Conservation (phyloP, 2,888 invertebrate species). For the Eupithecia centaureata region DNA sequence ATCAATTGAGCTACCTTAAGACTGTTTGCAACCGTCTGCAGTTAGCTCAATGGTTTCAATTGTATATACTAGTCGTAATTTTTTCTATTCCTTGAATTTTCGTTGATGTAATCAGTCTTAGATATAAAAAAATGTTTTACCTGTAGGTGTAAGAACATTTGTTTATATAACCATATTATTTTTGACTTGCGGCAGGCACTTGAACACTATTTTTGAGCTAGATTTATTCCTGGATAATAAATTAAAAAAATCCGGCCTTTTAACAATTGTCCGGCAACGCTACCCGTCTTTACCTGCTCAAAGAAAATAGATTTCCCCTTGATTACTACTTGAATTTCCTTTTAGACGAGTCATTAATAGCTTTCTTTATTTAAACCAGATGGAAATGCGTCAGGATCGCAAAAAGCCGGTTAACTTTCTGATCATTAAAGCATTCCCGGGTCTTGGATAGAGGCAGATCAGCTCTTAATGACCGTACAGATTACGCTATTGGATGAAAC, state of each 20-base stretch:
- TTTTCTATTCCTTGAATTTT: too few relatives aligned
- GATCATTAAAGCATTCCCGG: slow-evolving; percentile 6
- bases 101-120: too few relatives aligned
- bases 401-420: slow-evolving; percentile 16
- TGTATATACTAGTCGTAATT: too few relatives aligned
- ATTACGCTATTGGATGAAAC: not conserved
- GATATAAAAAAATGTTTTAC: too few relatives aligned
- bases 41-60: too few relatives aligned
- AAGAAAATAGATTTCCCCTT: slow-evolving; percentile 29
- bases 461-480: not conserved
- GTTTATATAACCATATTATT: too few relatives aligned
- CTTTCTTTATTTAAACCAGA: slow-evolving; percentile 27
- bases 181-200: not conserved
- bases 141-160: too few relatives aligned
- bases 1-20: too few relatives aligned
- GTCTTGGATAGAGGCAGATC: not conserved
- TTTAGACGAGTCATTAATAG: slow-evolving; percentile 31
- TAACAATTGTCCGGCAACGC: not conserved
- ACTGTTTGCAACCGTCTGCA: too few relatives aligned
- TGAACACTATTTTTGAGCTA: not conserved
- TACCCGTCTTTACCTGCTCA: not conserved
- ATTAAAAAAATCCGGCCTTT: slow-evolving; percentile 1
- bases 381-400: slow-evolving; percentile 17
- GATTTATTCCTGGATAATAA: slow-evolving; percentile 7
- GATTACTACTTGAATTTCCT: slow-evolving; percentile 26